Percentiles rank a stretch among this genome's conserved stretches.
Evolutionary conservation across 23 tunicate genomes (phyloP).

Genomic region (Clavelina lepadiformis): DNA sequence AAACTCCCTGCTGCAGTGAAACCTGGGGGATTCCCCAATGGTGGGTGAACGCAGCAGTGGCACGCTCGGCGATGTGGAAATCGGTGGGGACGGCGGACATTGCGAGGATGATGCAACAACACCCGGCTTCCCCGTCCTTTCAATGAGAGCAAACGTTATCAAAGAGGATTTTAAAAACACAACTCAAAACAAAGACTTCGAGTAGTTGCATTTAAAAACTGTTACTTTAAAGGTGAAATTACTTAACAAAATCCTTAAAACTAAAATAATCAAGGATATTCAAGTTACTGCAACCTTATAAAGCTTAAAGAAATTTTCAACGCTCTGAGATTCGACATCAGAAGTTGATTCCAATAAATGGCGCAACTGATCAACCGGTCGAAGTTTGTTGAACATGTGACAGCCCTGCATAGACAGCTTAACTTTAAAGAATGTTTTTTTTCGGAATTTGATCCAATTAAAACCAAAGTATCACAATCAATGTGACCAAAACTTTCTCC

Average conservation of each 20-base stretch:
- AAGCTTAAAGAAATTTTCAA: conserved; percentile 59
- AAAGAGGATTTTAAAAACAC: no score
- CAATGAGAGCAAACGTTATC: no score
- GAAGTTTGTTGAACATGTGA: conserved; percentile 78
- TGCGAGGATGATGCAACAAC: conserved; percentile 88
- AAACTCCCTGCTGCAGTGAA: no score
- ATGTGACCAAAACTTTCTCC: no score
- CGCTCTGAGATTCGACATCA: conserved; percentile 59
- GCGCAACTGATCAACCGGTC: conserved; percentile 91
- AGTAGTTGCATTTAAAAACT: no score
- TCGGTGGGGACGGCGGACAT: conserved; percentile 61
- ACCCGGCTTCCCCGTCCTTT: conserved; percentile 89
- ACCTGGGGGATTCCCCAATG: conserved; percentile 56
- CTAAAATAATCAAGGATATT: not conserved
- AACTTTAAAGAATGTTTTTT: no score
- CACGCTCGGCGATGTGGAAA: conserved; percentile 49
- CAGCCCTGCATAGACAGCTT: conserved; percentile 87
- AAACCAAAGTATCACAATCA: no score
- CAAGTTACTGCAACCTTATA: no score
- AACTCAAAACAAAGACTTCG: no score
- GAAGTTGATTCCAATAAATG: conserved; percentile 31
- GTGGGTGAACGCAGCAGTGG: conserved; percentile 50
- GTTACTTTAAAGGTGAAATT: not conserved
- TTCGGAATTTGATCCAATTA: no score
- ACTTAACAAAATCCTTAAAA: not conserved